A percentile compares a stretch with the other conserved stretches of the same genome.
Conservation (phyloP, 1,140 invertebrate species). For the Drosophila repleta region DNA sequence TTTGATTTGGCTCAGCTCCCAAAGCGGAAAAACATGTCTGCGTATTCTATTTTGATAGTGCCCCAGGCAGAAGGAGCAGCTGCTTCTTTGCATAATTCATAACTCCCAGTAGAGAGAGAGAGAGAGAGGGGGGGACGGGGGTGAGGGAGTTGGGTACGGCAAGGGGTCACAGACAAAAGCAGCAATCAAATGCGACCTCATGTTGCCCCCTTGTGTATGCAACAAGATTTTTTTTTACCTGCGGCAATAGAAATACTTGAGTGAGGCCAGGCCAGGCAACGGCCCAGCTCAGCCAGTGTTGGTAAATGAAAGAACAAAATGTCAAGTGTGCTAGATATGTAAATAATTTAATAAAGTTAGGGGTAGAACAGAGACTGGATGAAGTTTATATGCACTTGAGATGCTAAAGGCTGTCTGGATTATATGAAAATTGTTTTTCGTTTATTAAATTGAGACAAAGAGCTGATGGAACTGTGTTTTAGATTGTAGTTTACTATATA, state of each 20-base stretch:
- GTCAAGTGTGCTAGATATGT: background rate
- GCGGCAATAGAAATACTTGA: conserved; percentile 50
- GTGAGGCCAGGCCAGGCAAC: background rate
- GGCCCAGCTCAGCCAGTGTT: background rate
- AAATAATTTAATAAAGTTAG: background rate
- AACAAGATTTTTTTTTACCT: conserved; percentile 58
- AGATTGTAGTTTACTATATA: too few relatives aligned
- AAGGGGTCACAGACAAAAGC: conserved; percentile 15
- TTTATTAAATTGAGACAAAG: too few relatives aligned
- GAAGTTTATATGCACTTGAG: background rate
- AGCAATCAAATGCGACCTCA: conserved; percentile 63
- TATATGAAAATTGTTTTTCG: too few relatives aligned
- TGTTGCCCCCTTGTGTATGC: conserved; percentile 69
- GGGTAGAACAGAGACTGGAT: background rate
- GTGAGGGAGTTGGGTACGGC: background rate
- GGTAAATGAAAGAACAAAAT: background rate
- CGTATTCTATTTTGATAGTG: conserved; percentile 54
- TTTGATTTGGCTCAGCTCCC: conserved; percentile 18
- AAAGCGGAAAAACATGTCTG: conserved; percentile 9
- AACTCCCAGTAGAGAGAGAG: conserved; percentile 51
- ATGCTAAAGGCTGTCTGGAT: too few relatives aligned
- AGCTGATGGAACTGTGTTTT: too few relatives aligned
- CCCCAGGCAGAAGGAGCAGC: conserved; percentile 25
- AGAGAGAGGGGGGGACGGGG: background rate
- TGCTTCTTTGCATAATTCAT: conserved; percentile 75